Percentiles rank a stretch among this genome's conserved stretches.
These are phyloP conservation scores for Ophion costatus DNA, from an alignment of 2,888 invertebrate genomes.

Conservation along the genomic window DNA sequence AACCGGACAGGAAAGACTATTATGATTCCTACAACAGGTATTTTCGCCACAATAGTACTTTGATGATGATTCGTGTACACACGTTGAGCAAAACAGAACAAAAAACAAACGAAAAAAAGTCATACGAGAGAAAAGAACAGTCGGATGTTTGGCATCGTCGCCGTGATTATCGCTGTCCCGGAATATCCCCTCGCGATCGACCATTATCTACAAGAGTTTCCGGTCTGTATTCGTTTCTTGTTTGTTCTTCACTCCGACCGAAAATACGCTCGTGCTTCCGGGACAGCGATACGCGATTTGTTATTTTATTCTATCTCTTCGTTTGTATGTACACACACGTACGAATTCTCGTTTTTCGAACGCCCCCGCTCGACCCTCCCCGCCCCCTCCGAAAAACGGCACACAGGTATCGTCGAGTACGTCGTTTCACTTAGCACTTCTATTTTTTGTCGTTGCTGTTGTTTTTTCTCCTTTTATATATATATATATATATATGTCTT, in stretches of 20 bases:
- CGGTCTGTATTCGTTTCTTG: slow-evolving; percentile 9
- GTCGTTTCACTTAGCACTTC: slow-evolving; percentile 25
- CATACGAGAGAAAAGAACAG: slow-evolving; percentile 7
- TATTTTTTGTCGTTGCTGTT: slow-evolving; percentile 3
- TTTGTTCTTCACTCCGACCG: background rate
- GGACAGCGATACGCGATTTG: slow-evolving; percentile 57
- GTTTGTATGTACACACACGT: slow-evolving; percentile 53
- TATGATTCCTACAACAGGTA: slow-evolving; percentile 84
- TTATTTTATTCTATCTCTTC: slow-evolving; percentile 48
- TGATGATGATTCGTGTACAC: slow-evolving; percentile 77
- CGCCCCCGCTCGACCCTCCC: slow-evolving; percentile 28
- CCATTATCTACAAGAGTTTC: background rate
- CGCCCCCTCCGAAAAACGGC: slow-evolving; percentile 3
- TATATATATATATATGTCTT: background rate
- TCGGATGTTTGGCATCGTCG: slow-evolving; percentile 63
- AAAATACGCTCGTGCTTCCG: background rate
- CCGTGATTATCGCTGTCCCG: slow-evolving; percentile 66
- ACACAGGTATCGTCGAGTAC: slow-evolving; percentile 34
- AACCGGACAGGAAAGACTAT: slow-evolving; percentile 84
- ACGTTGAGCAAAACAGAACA: slow-evolving; percentile 45
- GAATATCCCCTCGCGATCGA: slow-evolving; percentile 25
- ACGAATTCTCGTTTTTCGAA: slow-evolving; percentile 38
- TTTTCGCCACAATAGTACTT: slow-evolving; percentile 83
- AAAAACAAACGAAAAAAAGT: slow-evolving; percentile 11
- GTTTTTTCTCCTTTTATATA: slow-evolving; percentile 3